Base-by-base conservation (phyloP, 2,888 invertebrate species). In the Camptogramma bilineatum region DNA sequence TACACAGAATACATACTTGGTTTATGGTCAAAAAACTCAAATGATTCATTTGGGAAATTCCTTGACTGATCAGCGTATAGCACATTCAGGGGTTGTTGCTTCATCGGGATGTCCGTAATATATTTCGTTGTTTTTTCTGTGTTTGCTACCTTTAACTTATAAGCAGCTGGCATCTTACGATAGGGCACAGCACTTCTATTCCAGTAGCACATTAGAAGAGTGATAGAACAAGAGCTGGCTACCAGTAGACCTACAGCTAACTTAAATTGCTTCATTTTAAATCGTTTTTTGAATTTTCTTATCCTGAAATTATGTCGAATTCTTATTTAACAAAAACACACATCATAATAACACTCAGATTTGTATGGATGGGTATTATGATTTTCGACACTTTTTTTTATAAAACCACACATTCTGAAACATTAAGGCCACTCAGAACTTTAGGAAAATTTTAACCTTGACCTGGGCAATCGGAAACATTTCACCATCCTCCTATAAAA, bases 261-360 rank as follows among this genome's bases (percentile, higher is more conserved):
- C 72, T 82, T 85, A 24, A 83, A 65, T 56, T 83, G 85, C 62
- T 74, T 83, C 79, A 83, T 83, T 48, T 70, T 83, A 52, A 68
- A 51, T 73, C 78, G 80, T 58, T 82, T 81, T 52, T 71, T 72
- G 8, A 80, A 54, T 71, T 82, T 84, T 67, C 78, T 82, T 63
- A 85, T 53, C 66, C 90, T 90, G 81, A 62, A 88, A 84, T 47
- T 0, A 5, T 13, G n/a, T 16, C 3, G 8, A 17, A 44, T 17
- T 16, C 34, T 13, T 13, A 39, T 13, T 39, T 39, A 39, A 39
- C 31, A 31, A 3, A 42, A 16, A 10, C 39, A 39, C 39, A 13
- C 17, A 4, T 44, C 3, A 16, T 42, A 39, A 39, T n/a, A 44
- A 16, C 17, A 44, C 16, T 44, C 13, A 39, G 13, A 13, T 39